Conservation (phyloP, 1,140 invertebrate genomes). For the Metaphire vulgaris region DNA sequence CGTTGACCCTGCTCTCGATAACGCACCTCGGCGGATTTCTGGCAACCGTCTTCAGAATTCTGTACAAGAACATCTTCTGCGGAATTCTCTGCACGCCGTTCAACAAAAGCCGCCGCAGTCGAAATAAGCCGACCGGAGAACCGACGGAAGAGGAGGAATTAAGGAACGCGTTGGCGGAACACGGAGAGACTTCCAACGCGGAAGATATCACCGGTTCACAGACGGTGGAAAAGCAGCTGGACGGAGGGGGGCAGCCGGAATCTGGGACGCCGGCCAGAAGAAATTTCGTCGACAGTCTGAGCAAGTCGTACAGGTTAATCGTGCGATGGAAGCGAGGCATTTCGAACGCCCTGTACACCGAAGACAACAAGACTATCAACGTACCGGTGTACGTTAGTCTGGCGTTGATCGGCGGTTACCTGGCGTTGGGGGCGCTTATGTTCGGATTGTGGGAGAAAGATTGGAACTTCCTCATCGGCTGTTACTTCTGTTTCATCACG, state of each 20-base stretch:
- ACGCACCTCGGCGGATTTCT: constrained; percentile 86
- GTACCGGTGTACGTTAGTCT: constrained; percentile 74
- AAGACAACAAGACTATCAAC: constrained; percentile 31
- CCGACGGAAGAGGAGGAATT: no score
- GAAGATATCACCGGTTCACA: no score
- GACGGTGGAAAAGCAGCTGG: no score
- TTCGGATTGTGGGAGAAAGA: constrained; percentile 64
- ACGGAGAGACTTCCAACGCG: no score
- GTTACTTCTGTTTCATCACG: no score
- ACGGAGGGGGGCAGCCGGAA: no score
- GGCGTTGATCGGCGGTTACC: constrained; percentile 74
- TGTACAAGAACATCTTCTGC: constrained; percentile 74
- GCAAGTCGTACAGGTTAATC: constrained; percentile 8
- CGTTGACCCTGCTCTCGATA: constrained; percentile 77
- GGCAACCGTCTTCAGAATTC: constrained; percentile 87
- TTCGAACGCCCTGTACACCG: constrained; percentile 19
- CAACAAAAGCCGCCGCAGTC: no score
- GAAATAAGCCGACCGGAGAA: no score
- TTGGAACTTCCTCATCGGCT: constrained; percentile 85
- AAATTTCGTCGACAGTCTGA: no score
- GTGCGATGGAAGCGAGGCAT: constrained; percentile 18
- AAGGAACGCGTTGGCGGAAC: no score
- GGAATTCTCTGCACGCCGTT: no score
- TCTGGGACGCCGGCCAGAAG: no score
- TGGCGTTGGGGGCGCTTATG: constrained; percentile 75